Conservation (phyloP, 2,113 vertebrate genomes). For the Cercocebus atys region DNA sequence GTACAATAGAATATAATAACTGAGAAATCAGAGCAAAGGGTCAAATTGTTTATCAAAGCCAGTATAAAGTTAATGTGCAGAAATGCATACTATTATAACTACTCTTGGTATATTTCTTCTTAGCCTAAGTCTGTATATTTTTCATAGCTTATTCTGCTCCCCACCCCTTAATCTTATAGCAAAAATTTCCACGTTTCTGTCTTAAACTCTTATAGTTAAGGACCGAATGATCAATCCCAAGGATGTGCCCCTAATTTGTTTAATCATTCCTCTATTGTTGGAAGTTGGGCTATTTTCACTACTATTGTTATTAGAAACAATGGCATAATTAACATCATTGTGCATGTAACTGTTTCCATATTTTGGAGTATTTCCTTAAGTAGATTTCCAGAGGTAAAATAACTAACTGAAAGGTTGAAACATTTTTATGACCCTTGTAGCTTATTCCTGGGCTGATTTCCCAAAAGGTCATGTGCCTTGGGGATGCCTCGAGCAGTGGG, state of each 20-base stretch:
- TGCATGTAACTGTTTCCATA: constrained; percentile 70
- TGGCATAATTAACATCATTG: constrained; percentile 60
- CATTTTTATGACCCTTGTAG: neutral
- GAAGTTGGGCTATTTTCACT: constrained; percentile 62
- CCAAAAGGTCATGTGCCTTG: neutral
- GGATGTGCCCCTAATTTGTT: constrained; percentile 29
- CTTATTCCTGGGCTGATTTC: neutral
- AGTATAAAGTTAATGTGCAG: neutral
- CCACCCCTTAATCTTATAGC: neutral
- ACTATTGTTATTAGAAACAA: constrained; percentile 75
- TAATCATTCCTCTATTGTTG: constrained; percentile 58
- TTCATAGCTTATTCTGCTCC: neutral
- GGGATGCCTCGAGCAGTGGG: rapidly evolving
- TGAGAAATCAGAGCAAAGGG: neutral
- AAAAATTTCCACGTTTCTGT: neutral
- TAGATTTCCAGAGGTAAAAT: constrained; percentile 69
- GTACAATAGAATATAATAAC: neutral
- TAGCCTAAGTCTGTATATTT: neutral
- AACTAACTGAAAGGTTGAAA: neutral
- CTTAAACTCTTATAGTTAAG: neutral
- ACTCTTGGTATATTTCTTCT: neutral
- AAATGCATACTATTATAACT: neutral
- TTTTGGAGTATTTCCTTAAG: constrained; percentile 73
- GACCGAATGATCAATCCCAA: neutral
- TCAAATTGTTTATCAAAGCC: neutral